Conservation (phyloP, 1,140 invertebrate species). For the Pogonomyrmex barbatus region DNA sequence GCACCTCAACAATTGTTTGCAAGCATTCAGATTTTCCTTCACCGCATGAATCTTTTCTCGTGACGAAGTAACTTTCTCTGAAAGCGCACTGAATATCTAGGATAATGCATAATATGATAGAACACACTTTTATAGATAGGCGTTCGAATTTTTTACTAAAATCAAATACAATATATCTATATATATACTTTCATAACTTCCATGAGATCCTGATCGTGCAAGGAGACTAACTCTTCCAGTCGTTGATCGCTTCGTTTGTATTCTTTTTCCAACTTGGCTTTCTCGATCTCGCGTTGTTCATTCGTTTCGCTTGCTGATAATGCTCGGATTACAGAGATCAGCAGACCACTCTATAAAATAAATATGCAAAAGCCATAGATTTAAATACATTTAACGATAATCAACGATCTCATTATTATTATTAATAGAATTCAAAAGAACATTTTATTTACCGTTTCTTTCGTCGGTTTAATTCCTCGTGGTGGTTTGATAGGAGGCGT, state of each 20-base stretch:
- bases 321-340: slow-evolving; percentile 97
- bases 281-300: slow-evolving; percentile 97
- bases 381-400: slow-evolving; percentile 61
- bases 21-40: slow-evolving; percentile 95
- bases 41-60: slow-evolving; percentile 93
- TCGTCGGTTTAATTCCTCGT: slow-evolving; percentile 92
- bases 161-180: neutral
- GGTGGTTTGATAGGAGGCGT: slow-evolving; percentile 92
- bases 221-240: slow-evolving; percentile 95
- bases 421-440: neutral
- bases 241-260: slow-evolving; percentile 96
- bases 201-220: slow-evolving; percentile 95
- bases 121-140: neutral
- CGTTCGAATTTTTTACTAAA: neutral
- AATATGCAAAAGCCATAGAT: neutral
- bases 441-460: slow-evolving; percentile 90
- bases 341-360: slow-evolving; percentile 91
- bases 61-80: slow-evolving; percentile 91
- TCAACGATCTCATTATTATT: neutral
- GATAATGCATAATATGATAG: slow-evolving; percentile 57
- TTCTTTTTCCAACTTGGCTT: slow-evolving; percentile 96
- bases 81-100: slow-evolving; percentile 93
- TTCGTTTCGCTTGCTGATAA: slow-evolving; percentile 97
- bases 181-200: slow-evolving; percentile 92
- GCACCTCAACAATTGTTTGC: slow-evolving; percentile 95